Base-by-base conservation (phyloP, 2,888 invertebrate genomes). In the Bombylius major region DNA sequence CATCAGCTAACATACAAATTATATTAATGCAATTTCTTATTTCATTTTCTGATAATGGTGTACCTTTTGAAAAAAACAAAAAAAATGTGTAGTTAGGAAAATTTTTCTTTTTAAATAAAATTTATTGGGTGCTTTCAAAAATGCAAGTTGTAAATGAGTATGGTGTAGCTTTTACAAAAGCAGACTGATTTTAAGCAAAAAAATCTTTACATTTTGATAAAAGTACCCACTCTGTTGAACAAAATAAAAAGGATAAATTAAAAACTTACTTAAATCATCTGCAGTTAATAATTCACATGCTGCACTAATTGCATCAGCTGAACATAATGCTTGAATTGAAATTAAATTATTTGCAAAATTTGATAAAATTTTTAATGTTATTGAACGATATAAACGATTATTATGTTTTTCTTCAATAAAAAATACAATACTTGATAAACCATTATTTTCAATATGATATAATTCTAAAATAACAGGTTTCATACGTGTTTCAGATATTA, bases 11-110 rank as follows among this genome's bases (percentile, higher is more conserved):
- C n/a, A 69, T 66, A 34, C 69, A 69, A 52, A 75, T 69, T 4
- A 74, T 68, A 51, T 67, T 70, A 11, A 75, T 67, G 55, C 73
- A 74, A 59, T 72, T 66, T 6, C 69, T 63, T 44, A 62, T 63
- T 57, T 75, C 75, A 31, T 68, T 66, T 51, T 68, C 69, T 5
- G 66, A 63, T 1, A 73, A 58, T 0, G 69, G 67, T 50, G 60
- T 63, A 7, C 56, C 64, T 61, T 44, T 6, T 59, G 55, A 13
- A 3, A 39, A 8, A 36, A 36, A 36, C 12, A 55, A 23, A 3
- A 54, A 34, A 32, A 55, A n/a, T n/a, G n/a, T n/a, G n/a, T n/a
- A n/a, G n/a, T n/a, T n/a, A n/a, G n/a, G n/a, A n/a, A n/a, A n/a
- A n/a, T n/a, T n/a, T n/a, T 32, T 6, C 36, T 4, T 44, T 14